Evolutionary conservation across 2,888 invertebrate species (phyloP).

Genomic region (Lithophane ornitopus): DNA sequence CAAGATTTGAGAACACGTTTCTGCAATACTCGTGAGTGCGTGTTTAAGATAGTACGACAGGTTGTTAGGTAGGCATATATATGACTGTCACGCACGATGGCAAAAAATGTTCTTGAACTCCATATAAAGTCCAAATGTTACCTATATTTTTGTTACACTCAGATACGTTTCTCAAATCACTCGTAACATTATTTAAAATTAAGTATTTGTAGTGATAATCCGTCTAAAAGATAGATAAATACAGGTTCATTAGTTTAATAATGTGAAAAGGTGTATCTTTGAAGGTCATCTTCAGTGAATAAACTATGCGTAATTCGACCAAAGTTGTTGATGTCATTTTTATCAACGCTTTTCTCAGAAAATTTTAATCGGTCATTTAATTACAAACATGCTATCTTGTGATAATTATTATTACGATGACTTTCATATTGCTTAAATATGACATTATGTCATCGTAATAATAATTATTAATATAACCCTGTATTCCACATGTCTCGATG

Average conservation of each 20-base stretch:
- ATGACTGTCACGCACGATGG: not conserved
- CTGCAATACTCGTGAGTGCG: constrained; percentile 1
- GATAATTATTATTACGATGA: too few species aligned
- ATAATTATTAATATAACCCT: not conserved
- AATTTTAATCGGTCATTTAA: constrained; percentile 21
- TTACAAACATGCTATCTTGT: constrained; percentile 15
- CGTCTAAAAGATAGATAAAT: not conserved
- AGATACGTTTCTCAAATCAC: not conserved
- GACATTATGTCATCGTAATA: not conserved
- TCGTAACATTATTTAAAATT: not conserved
- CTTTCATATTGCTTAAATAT: too few species aligned
- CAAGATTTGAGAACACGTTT: constrained; percentile 45
- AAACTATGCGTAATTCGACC: constrained; percentile 19
- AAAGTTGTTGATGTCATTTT: constrained; percentile 13
- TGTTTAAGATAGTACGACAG: not conserved
- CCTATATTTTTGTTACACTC: not conserved
- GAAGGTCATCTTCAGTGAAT: constrained; percentile 6
- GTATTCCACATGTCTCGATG: not conserved
- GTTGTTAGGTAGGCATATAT: not conserved
- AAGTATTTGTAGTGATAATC: not conserved
- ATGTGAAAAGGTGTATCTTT: constrained; percentile 4
- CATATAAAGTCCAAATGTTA: constrained; percentile 3
- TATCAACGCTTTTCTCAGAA: constrained; percentile 26
- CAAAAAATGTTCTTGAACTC: constrained; percentile 1
- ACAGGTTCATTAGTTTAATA: not conserved